Evolutionary conservation across 2,888 invertebrate species (phyloP).

Genomic region (Andrena minutula): DNA sequence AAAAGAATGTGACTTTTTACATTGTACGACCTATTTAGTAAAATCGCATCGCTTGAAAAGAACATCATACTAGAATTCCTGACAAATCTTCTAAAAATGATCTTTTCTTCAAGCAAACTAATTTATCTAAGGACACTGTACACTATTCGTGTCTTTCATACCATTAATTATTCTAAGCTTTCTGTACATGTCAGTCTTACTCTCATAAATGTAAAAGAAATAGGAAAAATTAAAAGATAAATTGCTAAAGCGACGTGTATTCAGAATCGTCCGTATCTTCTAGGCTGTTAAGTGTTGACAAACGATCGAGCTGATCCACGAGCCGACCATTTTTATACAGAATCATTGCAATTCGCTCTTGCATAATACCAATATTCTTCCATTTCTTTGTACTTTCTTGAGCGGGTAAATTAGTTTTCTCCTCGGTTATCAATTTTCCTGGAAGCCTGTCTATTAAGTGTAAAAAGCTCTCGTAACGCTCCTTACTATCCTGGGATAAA

Average conservation of each 20-base stretch:
- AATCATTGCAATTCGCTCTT: slow-evolving; percentile 77
- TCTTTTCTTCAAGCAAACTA: neutral
- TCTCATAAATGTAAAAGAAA: slow-evolving; percentile 24
- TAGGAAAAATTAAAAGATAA: slow-evolving; percentile 4
- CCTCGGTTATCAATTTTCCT: slow-evolving; percentile 68
- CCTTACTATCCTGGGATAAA: slow-evolving; percentile 80
- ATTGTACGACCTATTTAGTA: neutral
- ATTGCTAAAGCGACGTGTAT: slow-evolving; percentile 56
- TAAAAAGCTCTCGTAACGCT: slow-evolving; percentile 78
- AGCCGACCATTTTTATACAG: slow-evolving; percentile 75
- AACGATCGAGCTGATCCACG: slow-evolving; percentile 73
- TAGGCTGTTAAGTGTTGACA: slow-evolving; percentile 60
- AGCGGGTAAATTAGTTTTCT: slow-evolving; percentile 71
- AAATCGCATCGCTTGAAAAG: neutral
- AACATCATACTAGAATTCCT: neutral
- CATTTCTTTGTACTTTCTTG: slow-evolving; percentile 78
- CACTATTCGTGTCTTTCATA: slow-evolving; percentile 4
- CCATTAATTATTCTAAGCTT: slow-evolving; percentile 12
- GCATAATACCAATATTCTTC: slow-evolving; percentile 78
- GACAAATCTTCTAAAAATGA: neutral
- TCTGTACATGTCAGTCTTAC: slow-evolving; percentile 54
- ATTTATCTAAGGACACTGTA: neutral
- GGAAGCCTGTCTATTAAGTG: slow-evolving; percentile 76
- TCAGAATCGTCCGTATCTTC: slow-evolving; percentile 68
- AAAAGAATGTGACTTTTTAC: slow-evolving; percentile 8